phyloP scores from a whole-genome alignment of 1,140 invertebrate species.

The Cotesia chilonis region DNA sequence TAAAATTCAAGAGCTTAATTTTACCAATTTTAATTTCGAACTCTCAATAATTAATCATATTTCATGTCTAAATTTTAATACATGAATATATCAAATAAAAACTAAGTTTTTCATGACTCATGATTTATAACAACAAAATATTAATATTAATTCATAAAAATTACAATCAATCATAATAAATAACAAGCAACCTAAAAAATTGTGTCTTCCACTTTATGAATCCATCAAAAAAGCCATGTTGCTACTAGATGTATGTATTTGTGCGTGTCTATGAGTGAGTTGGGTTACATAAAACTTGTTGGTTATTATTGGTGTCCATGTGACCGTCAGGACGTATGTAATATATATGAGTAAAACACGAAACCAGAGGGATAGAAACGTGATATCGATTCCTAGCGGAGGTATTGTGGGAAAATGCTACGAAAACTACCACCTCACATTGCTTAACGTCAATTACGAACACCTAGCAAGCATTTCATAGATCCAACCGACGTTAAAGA shows the following conservation, averaged over 20 bases:
- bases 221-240: too few relatives aligned
- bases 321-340: neutral
- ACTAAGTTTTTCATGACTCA: too few relatives aligned
- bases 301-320: slow-evolving; percentile 12
- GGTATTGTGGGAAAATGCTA: neutral
- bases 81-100: too few relatives aligned
- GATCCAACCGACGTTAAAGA: neutral
- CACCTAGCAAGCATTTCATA: neutral
- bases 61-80: too few relatives aligned
- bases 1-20: too few relatives aligned
- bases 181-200: too few relatives aligned
- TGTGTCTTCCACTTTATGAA: too few relatives aligned
- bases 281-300: neutral
- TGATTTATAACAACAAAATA: too few relatives aligned
- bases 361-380: neutral
- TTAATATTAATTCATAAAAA: too few relatives aligned
- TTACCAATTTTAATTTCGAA: too few relatives aligned
- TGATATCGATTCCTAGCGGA: slow-evolving; percentile 24
- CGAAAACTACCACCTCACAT: slow-evolving; percentile 2
- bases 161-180: too few relatives aligned
- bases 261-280: neutral
- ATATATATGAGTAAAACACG: neutral
- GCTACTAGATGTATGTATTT: neutral
- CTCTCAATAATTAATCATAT: too few relatives aligned
- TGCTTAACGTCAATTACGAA: slow-evolving; percentile 7